Conservation (phyloP, 2,797 vertebrate species). For the Cyclopterus lumpus region DNA sequence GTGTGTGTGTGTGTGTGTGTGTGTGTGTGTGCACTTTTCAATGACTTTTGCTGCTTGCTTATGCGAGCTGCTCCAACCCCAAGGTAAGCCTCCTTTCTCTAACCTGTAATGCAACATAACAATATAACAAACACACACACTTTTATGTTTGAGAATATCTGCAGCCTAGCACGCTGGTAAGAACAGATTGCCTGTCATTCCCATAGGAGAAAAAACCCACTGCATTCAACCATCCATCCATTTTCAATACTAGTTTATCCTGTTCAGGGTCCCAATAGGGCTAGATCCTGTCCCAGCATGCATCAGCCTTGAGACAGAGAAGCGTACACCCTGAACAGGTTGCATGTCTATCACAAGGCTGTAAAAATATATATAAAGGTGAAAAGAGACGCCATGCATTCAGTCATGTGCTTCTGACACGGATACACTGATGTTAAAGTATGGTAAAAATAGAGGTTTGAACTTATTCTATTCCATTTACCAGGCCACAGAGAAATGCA, state of each 20-base stretch:
- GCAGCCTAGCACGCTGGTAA: neutral
- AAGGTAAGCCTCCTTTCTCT: neutral
- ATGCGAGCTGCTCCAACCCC: neutral
- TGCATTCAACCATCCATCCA: constrained; percentile 44
- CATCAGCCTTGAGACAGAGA: constrained; percentile 4
- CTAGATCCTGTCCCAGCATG: constrained; percentile 23
- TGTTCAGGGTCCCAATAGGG: constrained; percentile 36
- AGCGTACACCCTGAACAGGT: neutral
- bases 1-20: too few relatives aligned
- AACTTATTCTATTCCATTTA: neutral
- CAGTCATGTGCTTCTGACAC: neutral
- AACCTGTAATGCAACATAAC: neutral
- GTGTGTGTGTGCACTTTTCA: neutral
- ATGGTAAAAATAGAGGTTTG: neutral
- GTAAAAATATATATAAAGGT: constrained; percentile 12
- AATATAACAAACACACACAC: constrained; percentile 5
- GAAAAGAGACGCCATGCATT: constrained; percentile 1
- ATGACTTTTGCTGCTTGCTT: neutral
- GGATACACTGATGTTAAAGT: neutral
- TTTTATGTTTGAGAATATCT: constrained; percentile 14
- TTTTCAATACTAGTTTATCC: constrained; percentile 38
- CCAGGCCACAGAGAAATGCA: neutral
- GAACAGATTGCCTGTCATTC: constrained; percentile 41
- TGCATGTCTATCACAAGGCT: constrained; percentile 4
- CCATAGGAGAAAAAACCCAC: constrained; percentile 23